phyloP scores from a whole-genome alignment of 2,113 vertebrate species.

The Centropristis striata region DNA sequence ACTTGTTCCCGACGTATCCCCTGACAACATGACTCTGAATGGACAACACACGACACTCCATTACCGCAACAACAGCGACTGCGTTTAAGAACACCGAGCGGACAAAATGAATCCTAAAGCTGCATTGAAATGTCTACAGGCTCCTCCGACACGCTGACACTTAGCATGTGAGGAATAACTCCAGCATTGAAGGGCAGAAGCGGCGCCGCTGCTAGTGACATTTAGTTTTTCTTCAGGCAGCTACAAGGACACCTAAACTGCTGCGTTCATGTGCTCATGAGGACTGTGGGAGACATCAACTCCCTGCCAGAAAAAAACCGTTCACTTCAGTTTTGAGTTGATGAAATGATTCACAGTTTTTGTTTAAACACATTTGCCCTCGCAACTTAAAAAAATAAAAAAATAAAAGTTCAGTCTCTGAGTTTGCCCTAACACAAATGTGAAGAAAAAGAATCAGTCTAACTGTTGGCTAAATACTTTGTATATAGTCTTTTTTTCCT shows the following conservation, averaged over 20 bases:
- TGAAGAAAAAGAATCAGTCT: too few species aligned
- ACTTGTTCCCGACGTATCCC: conserved; percentile 96
- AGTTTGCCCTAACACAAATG: too few species aligned
- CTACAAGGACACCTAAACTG: conserved; percentile 51
- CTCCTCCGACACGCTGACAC: not conserved
- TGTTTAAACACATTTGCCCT: too few species aligned
- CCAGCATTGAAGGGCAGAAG: conserved; percentile 38
- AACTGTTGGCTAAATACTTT: too few species aligned
- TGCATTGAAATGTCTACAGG: conserved; percentile 2
- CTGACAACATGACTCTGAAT: conserved; percentile 98
- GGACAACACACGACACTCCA: conserved; percentile 93
- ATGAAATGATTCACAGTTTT: not conserved
- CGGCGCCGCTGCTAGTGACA: conserved; percentile 16
- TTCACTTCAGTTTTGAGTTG: not conserved
- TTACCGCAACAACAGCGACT: conserved; percentile 7
- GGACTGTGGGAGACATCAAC: conserved; percentile 5
- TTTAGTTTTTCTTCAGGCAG: conserved; percentile 60
- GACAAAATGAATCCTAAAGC: not conserved
- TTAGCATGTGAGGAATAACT: conserved; percentile 37
- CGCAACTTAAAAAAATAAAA: too few species aligned
- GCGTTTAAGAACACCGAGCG: conserved; percentile 16
- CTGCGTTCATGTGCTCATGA: not conserved
- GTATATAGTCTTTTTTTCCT: too few species aligned
- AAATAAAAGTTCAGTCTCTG: too few species aligned
- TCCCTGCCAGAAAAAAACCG: not conserved